phyloP scores from a whole-genome alignment of 2,888 invertebrate genomes.

The Noctua fimbriata region DNA sequence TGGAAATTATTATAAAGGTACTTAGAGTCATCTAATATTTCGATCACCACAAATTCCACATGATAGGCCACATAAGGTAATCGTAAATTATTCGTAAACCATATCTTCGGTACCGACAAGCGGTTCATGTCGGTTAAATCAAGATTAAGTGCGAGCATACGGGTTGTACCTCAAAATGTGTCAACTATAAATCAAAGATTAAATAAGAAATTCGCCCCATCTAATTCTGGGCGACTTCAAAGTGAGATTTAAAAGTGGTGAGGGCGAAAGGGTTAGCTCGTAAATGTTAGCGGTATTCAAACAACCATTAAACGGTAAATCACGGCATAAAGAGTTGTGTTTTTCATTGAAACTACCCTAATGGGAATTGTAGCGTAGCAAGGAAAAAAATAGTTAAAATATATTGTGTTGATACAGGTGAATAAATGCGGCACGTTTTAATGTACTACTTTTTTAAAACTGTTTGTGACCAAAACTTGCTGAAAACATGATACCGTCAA shows the following conservation, averaged over 20 bases:
- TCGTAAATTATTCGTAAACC: conserved; percentile 83
- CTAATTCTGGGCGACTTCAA: conserved; percentile 85
- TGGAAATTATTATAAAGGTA: background rate
- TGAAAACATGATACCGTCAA: background rate
- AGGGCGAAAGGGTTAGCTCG: conserved; percentile 73
- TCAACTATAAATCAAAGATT: conserved; percentile 86
- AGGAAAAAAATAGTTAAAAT: conserved; percentile 56
- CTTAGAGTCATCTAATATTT: conserved; percentile 26
- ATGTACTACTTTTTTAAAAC: background rate
- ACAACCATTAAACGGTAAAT: conserved; percentile 71
- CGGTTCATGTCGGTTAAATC: conserved; percentile 85
- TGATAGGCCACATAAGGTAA: conserved; percentile 75
- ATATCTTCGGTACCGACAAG: conserved; percentile 78
- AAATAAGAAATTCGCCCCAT: conserved; percentile 85
- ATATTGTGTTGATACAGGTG: conserved; percentile 39
- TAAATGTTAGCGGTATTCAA: conserved; percentile 72
- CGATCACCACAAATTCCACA: conserved; percentile 44
- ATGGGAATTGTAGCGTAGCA: conserved; percentile 65
- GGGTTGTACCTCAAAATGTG: conserved; percentile 85
- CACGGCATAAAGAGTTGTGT: conserved; percentile 68
- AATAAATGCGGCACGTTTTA: background rate
- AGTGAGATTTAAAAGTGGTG: conserved; percentile 78
- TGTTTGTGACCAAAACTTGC: background rate
- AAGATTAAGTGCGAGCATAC: conserved; percentile 86
- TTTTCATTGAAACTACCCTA: conserved; percentile 69